Conservation (phyloP, 2,797 vertebrate species). For the Caiman crocodilus region DNA sequence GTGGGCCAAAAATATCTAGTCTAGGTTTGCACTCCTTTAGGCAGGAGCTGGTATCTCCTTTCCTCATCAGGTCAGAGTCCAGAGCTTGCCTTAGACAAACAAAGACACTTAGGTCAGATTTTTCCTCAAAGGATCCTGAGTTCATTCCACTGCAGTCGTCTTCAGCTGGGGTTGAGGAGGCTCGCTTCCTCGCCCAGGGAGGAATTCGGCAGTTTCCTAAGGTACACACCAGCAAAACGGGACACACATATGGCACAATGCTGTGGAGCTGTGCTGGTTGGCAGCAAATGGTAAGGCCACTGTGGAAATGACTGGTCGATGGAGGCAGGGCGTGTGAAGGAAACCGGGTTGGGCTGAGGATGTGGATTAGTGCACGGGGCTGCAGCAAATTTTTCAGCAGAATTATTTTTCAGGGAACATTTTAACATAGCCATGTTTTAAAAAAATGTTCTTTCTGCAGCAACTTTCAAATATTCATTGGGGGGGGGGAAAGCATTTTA, state of each 20-base stretch:
- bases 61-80: slow-evolving; percentile 14
- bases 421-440: background rate
- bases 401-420: background rate
- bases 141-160: background rate
- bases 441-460: background rate
- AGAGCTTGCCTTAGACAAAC: background rate
- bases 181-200: background rate
- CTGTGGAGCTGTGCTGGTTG: background rate
- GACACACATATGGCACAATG: background rate
- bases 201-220: background rate
- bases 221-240: background rate
- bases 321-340: background rate
- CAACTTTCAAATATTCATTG: background rate
- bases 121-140: background rate
- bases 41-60: slow-evolving; percentile 38
- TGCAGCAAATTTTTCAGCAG: background rate
- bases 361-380: background rate
- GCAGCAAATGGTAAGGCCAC: background rate
- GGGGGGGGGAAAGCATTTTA: background rate
- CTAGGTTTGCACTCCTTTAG: slow-evolving; percentile 39
- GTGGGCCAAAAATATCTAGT: slow-evolving; percentile 25
- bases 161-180: background rate
- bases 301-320: background rate
- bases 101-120: slow-evolving; percentile 44
- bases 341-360: background rate